Conservation (phyloP, 1,140 invertebrate genomes). For the Olivierus martensii region DNA sequence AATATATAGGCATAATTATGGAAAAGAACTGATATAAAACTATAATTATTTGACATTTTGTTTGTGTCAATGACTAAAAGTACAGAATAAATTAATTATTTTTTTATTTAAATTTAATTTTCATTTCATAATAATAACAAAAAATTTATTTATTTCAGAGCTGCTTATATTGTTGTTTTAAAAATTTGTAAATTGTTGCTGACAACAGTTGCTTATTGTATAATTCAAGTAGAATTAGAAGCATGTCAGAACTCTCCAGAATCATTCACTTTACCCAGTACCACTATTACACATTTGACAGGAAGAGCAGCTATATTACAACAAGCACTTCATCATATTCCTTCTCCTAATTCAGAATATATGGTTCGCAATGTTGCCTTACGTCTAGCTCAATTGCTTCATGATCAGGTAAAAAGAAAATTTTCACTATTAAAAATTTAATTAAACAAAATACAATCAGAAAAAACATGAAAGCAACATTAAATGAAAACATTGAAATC, state of each 20-base stretch:
- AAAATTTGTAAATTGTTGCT: slow-evolving; percentile 78
- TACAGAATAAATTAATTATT: too few species aligned
- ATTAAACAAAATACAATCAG: too few species aligned
- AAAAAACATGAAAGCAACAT: too few species aligned
- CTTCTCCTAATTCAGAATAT: slow-evolving; percentile 50
- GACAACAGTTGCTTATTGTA: slow-evolving; percentile 50
- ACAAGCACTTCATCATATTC: slow-evolving; percentile 52
- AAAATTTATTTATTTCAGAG: too few species aligned
- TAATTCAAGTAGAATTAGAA: slow-evolving; percentile 30
- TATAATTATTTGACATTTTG: too few species aligned
- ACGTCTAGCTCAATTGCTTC: slow-evolving; percentile 56
- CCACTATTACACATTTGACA: not conserved
- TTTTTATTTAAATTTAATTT: too few species aligned
- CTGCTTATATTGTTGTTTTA: slow-evolving; percentile 72
- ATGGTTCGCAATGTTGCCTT: slow-evolving; percentile 55
- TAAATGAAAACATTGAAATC: too few species aligned
- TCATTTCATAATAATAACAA: too few species aligned
- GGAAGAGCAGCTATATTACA: slow-evolving; percentile 46
- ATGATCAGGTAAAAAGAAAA: slow-evolving; percentile 35
- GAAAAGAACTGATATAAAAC: too few species aligned
- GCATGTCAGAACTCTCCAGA: slow-evolving; percentile 22
- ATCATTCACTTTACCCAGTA: slow-evolving; percentile 1
- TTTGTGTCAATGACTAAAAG: too few species aligned
- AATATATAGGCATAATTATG: too few species aligned
- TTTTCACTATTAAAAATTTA: too few species aligned